phyloP scores from a whole-genome alignment of 2,888 invertebrate species.

The Meliscaeva auricollis region DNA sequence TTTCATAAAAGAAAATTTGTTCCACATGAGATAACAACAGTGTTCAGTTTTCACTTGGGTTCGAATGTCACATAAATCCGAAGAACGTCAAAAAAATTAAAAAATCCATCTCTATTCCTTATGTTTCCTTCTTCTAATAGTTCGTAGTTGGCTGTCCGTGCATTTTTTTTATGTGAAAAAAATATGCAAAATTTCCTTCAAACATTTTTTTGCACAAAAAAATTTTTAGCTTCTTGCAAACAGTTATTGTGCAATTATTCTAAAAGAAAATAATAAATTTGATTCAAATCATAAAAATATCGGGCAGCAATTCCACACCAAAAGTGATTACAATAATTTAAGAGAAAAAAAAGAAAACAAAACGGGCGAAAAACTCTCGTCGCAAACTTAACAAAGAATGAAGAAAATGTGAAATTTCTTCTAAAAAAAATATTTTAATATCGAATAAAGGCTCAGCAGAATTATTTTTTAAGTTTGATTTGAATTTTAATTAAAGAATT shows the following conservation, averaged over 20 bases:
- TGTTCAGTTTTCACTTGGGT: constrained; percentile 30
- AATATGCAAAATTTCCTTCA: constrained; percentile 60
- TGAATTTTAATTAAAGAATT: constrained; percentile 11
- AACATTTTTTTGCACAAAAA: constrained; percentile 58
- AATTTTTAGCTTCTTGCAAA: constrained; percentile 26
- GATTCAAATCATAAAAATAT: not conserved
- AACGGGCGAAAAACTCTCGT: constrained; percentile 52
- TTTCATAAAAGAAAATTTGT: constrained; percentile 40
- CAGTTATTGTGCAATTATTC: constrained; percentile 53
- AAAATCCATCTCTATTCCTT: constrained; percentile 50
- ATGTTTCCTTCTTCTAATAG: constrained; percentile 44
- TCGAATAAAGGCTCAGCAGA: not conserved
- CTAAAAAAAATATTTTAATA: not conserved
- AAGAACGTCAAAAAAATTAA: constrained; percentile 67
- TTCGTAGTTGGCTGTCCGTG: constrained; percentile 28
- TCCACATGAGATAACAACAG: constrained; percentile 21
- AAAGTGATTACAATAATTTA: constrained; percentile 35
- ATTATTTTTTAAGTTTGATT: not conserved
- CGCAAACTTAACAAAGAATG: constrained; percentile 57
- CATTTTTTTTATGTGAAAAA: constrained; percentile 29
- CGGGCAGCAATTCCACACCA: constrained; percentile 12
- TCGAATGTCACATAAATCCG: constrained; percentile 67
- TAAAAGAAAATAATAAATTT: not conserved
- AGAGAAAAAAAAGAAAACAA: constrained; percentile 32
- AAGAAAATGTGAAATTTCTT: constrained; percentile 62